Conservation (phyloP, 2,888 invertebrate genomes). For the Patella ulyssiponensis region DNA sequence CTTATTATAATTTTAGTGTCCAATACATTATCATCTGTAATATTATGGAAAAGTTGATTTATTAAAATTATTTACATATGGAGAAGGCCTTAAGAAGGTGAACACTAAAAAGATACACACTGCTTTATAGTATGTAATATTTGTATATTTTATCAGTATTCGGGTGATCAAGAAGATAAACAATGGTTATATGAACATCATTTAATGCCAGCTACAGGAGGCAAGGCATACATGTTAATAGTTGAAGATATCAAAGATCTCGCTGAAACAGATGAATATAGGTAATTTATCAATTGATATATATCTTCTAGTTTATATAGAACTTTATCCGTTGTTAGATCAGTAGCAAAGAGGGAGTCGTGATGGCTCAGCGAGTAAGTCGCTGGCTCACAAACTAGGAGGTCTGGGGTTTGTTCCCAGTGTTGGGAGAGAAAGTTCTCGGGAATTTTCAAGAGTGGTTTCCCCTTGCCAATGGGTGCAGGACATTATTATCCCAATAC, state of each 20-base stretch:
- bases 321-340: too few species aligned
- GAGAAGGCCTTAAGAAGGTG: too few species aligned
- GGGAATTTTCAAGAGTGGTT: too few species aligned
- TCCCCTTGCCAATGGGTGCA: too few species aligned
- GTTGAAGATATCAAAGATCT: constrained; percentile 85
- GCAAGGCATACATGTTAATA: constrained; percentile 85
- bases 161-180: constrained; percentile 85
- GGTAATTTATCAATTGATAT: constrained; percentile 46
- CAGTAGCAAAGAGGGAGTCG: too few species aligned
- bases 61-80: neutral
- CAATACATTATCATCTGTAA: neutral
- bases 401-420: too few species aligned
- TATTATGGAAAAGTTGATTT: neutral
- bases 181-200: constrained; percentile 85
- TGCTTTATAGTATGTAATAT: neutral
- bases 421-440: too few species aligned
- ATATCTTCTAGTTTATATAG: too few species aligned
- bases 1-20: too few species aligned
- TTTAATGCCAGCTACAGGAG: constrained; percentile 84
- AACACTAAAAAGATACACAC: neutral
- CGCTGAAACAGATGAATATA: constrained; percentile 82
- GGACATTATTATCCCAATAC: neutral
- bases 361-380: too few species aligned
- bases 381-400: too few species aligned
- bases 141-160: constrained; percentile 74